Base-by-base conservation (phyloP, 1,140 invertebrate genomes). In the Eurosta solidaginis region DNA sequence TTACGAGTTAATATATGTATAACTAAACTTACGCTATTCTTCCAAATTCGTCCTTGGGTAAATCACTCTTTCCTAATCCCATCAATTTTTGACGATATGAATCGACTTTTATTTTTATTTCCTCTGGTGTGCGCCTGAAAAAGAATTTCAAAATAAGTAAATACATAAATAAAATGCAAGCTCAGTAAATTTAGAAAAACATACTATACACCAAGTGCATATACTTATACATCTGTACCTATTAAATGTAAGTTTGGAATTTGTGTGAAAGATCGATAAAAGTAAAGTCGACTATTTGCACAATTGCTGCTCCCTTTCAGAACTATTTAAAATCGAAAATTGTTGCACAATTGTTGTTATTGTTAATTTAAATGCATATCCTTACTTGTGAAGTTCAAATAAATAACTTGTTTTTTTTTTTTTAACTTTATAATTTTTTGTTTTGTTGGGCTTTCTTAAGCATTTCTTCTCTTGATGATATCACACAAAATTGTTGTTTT, bases 61-160 rank as follows among this genome's bases (percentile, higher is more conserved):
- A 83, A 83, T 91, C 89, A 22, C 80, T 83, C 82, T 88, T 88
- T 49, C 83, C 89, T 80, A 88, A 84, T 82, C 89, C 89, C 84
- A 94, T 91, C 80, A 97, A 90, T 89, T 95, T 94, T 83, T 92
- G 92, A 36, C 96, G 90, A 88, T 94, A 97, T 52, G 93, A 92
- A 33, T 92, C 91, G 50, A 97, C 93, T 82, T 96, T 95, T 81
- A 92, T 89, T 80, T 93, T 91, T 79, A 97, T 95, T 85, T 95
- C 93, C 82, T 95, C 93, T 82, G 92, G 91, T 52, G 91, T 90
- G 87, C 93, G 94, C 84, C 95, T 95, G 83, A 20, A 40, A 42
- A 40, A n/a, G n/a, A n/a, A 36, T 9, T 40, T 22, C n/a, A 52
- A 52, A 17, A 20, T 36, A 33, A 12, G n/a, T 59, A 54, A 9